Evolutionary conservation across 2,888 invertebrate genomes (phyloP), one percentile per base, ranked within the genome.

Genomic region (Diarsia dahlii): DNA sequence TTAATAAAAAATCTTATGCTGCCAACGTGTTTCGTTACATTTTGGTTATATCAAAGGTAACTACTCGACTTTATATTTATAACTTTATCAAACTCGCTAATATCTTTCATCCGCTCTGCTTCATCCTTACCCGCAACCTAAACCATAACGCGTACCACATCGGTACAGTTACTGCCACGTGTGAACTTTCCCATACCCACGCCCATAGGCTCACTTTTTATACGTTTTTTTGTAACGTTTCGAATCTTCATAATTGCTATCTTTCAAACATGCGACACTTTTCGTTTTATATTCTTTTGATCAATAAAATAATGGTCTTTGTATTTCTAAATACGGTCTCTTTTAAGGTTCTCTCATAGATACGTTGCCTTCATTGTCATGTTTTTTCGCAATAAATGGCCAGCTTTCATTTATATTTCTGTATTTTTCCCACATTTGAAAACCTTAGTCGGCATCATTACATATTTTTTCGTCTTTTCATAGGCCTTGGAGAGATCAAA

Each of bases 171-270:
- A 92, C 90, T 87, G 90, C 90, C 95, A 96, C 95, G 95, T 96
- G 96, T 96, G 96, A 96, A 96, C 93, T 90, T 96, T 96, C 96
- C 93, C 96, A 96, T 95, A 95, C 96, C 96, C 96, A 96, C 96
- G 96, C 92, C 92, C 88, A 86, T 89, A 89, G 87, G 88, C 85
- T 88, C 83, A 82, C 90, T 93, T 94, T 94, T 95, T 91, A 88
- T 93, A 87, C 91, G 91, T 94, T 95, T 96, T 95, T 93, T 88
- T 89, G 74, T 83, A 85, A 88, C 89, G 87, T 90, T 91, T 91
- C 86, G 90, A 90, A 90, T 91, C 90, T 86, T 89, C 87, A 87
- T 92, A 91, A 90, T 91, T 91, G 89, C 86, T 85, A 80, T 82
- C 88, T 89, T 85, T 87, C 60, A 82, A 89, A 89, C 87, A 85